phyloP scores from a whole-genome alignment of 2,113 vertebrate species.

The Oreochromis niloticus region DNA sequence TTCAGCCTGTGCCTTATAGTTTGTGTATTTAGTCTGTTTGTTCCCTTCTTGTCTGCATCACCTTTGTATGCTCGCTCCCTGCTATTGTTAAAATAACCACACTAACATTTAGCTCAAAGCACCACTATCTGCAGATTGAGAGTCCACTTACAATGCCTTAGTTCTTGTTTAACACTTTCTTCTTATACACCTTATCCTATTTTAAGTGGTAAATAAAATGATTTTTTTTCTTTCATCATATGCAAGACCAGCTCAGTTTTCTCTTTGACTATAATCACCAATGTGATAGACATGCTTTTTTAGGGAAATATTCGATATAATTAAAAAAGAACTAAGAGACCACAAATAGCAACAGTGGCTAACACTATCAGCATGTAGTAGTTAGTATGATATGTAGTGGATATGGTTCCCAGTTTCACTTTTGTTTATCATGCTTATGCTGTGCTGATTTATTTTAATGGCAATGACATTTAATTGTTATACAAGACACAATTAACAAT shows the following conservation, averaged over 20 bases:
- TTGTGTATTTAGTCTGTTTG: not conserved
- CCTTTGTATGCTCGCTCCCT: not conserved
- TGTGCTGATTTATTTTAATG: not conserved
- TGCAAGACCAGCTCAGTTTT: fast-evolving
- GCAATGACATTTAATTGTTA: not conserved
- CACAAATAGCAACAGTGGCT: not conserved
- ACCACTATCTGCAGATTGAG: not conserved
- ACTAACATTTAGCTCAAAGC: not conserved
- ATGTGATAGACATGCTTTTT: not conserved
- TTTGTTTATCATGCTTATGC: not conserved
- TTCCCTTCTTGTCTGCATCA: not conserved
- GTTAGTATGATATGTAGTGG: not conserved
- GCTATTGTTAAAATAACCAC: not conserved
- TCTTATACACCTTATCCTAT: fast-evolving
- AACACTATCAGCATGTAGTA: fast-evolving
- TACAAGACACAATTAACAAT: not conserved
- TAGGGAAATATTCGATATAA: not conserved
- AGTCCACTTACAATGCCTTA: fast-evolving
- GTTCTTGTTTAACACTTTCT: not conserved
- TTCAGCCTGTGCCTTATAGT: not conserved
- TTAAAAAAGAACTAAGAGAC: not conserved
- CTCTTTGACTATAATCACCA: not conserved
- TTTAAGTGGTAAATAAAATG: not conserved
- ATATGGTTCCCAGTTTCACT: not conserved
- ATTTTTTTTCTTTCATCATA: not conserved